Conservation (phyloP, 2,113 vertebrate species). For the Strix uralensis region DNA sequence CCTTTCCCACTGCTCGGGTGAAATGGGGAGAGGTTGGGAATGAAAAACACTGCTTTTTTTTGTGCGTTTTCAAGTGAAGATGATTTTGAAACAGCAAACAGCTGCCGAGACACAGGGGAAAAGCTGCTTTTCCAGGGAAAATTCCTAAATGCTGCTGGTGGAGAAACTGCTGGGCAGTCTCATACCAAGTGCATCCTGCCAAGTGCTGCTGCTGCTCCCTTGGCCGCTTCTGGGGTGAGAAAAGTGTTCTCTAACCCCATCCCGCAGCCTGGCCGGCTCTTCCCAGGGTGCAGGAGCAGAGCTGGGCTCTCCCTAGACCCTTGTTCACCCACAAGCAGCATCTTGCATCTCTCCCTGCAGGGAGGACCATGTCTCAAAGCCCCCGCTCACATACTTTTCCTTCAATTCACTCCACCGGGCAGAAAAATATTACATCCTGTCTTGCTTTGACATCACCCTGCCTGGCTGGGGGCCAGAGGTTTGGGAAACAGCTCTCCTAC, state of each 20-base stretch:
- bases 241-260: accelerated
- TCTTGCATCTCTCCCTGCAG: accelerated
- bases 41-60: not conserved
- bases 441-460: accelerated
- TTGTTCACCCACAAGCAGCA: not conserved
- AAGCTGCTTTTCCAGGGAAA: not conserved
- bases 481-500: not conserved
- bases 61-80: not conserved
- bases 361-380: not conserved
- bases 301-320: accelerated
- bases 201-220: not conserved
- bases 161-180: not conserved
- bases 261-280: accelerated
- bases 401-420: accelerated
- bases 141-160: not conserved
- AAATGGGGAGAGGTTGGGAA: not conserved
- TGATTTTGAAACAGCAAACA: not conserved
- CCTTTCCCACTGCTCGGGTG: not conserved
- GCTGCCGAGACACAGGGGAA: not conserved
- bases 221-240: not conserved
- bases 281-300: not conserved
- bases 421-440: not conserved
- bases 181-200: not conserved
- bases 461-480: accelerated
- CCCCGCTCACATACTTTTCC: accelerated